Percentiles rank a stretch among this genome's conserved stretches.
These are phyloP conservation scores for Cettia cetti DNA, from an alignment of 2,113 vertebrate genomes.

Conservation along the genomic window DNA sequence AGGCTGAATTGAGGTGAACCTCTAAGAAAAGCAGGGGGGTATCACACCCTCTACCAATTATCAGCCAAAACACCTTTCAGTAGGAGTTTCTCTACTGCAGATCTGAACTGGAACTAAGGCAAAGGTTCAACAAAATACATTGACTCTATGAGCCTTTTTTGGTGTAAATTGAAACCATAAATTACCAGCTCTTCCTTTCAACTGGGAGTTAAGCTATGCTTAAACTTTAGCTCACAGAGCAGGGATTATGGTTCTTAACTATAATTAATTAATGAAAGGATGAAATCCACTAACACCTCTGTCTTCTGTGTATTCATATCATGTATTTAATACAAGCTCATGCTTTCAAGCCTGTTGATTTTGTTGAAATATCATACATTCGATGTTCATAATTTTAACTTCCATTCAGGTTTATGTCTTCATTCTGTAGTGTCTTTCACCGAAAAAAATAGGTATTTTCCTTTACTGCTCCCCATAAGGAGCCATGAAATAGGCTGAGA, in stretches of 20 bases:
- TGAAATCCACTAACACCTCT: neutral
- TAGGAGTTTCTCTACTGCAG: neutral
- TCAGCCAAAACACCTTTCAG: neutral
- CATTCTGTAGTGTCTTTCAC: neutral
- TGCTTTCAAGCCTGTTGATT: neutral
- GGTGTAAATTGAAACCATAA: neutral
- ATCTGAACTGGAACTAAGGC: neutral
- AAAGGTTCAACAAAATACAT: neutral
- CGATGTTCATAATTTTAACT: neutral
- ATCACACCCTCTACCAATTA: neutral
- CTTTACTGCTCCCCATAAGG: neutral
- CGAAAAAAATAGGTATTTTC: neutral
- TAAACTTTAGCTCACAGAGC: neutral
- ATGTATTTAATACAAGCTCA: neutral
- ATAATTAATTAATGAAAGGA: neutral
- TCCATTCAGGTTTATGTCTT: neutral
- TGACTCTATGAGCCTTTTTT: neutral
- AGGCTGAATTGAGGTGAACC: neutral
- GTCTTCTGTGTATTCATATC: fast-evolving
- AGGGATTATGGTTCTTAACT: neutral
- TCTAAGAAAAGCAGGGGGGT: neutral
- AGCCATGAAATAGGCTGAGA: neutral
- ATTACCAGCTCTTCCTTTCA: neutral
- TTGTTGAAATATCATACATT: neutral
- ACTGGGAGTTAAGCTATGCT: neutral